Conservation (phyloP, 2,888 invertebrate species). For the Sphaeridia pumilis region DNA sequence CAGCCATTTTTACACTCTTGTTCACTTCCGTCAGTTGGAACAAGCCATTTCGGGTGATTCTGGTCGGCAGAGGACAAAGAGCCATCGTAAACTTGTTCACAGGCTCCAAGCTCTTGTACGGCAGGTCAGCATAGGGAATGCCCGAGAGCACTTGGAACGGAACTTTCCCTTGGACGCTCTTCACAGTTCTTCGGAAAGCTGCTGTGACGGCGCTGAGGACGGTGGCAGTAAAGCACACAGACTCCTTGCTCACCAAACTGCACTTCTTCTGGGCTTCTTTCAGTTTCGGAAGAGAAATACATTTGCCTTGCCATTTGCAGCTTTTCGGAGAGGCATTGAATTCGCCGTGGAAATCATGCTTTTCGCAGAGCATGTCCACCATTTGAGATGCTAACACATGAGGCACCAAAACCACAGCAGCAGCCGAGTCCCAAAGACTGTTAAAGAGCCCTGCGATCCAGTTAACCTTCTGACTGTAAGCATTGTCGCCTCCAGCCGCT, state of each 20-base stretch:
- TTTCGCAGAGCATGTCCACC: constrained; percentile 18
- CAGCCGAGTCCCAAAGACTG: not conserved
- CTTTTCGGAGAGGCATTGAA: constrained; percentile 19
- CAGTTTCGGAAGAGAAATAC: constrained; percentile 21
- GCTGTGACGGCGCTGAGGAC: constrained; percentile 22
- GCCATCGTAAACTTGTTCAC: constrained; percentile 25
- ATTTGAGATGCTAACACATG: constrained; percentile 26
- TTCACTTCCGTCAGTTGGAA: too few relatives aligned
- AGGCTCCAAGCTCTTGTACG: constrained; percentile 24
- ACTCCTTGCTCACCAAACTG: too few relatives aligned
- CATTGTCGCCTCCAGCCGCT: too few relatives aligned
- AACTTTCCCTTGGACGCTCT: constrained; percentile 20
- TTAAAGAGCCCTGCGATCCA: not conserved
- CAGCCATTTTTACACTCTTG: too few relatives aligned
- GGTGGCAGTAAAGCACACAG: constrained; percentile 19
- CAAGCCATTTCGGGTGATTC: constrained; percentile 10
- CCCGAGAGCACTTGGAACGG: constrained; percentile 24
- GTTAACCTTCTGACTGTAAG: not conserved
- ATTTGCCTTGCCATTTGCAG: constrained; percentile 22
- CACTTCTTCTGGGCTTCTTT: constrained; percentile 20
- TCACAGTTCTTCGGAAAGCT: constrained; percentile 22
- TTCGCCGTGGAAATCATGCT: constrained; percentile 23
- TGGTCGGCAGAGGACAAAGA: constrained; percentile 24
- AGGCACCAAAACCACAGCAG: constrained; percentile 14
- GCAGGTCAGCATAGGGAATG: constrained; percentile 25